phyloP scores from a whole-genome alignment of 1,140 invertebrate species.

The Atta texana region DNA sequence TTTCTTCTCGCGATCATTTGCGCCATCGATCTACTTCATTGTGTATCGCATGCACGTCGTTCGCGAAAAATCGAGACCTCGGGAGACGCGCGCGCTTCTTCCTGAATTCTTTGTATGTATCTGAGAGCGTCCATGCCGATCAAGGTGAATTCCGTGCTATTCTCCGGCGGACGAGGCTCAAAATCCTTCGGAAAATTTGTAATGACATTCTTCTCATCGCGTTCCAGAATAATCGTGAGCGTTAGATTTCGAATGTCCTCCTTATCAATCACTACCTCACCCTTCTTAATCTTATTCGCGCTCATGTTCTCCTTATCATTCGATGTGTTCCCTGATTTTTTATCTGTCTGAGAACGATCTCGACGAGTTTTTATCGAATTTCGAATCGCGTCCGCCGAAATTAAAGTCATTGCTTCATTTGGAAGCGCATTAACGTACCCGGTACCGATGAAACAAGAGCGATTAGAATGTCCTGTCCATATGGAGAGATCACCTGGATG shows the following conservation, averaged over 20 bases:
- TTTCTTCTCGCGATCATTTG: background rate
- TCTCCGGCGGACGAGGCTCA: slow-evolving; percentile 28
- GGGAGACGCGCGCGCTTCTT: slow-evolving; percentile 5
- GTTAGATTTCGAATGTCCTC: slow-evolving; percentile 69
- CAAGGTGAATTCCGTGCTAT: slow-evolving; percentile 54
- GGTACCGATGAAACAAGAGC: background rate
- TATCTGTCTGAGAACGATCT: slow-evolving; percentile 6
- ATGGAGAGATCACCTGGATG: background rate
- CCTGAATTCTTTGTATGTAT: slow-evolving; percentile 62
- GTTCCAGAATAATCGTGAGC: slow-evolving; percentile 71
- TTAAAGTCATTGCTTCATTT: background rate
- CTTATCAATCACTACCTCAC: slow-evolving; percentile 61
- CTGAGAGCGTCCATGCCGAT: slow-evolving; percentile 62
- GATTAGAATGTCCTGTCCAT: background rate
- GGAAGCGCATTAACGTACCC: slow-evolving; percentile 24
- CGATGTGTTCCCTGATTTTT: background rate
- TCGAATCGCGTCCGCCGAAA: slow-evolving; percentile 7
- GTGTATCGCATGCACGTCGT: background rate
- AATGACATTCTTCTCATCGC: slow-evolving; percentile 60
- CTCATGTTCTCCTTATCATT: background rate
- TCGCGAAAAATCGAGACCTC: slow-evolving; percentile 23
- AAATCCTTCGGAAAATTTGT: slow-evolving; percentile 72
- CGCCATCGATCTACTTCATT: slow-evolving; percentile 9
- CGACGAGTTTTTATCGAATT: background rate
- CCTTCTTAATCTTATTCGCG: slow-evolving; percentile 16